Evolutionary conservation across 2,888 invertebrate species (phyloP), one percentile per base, ranked within the genome.

Genomic region (Nematopogon swammerdamellus): DNA sequence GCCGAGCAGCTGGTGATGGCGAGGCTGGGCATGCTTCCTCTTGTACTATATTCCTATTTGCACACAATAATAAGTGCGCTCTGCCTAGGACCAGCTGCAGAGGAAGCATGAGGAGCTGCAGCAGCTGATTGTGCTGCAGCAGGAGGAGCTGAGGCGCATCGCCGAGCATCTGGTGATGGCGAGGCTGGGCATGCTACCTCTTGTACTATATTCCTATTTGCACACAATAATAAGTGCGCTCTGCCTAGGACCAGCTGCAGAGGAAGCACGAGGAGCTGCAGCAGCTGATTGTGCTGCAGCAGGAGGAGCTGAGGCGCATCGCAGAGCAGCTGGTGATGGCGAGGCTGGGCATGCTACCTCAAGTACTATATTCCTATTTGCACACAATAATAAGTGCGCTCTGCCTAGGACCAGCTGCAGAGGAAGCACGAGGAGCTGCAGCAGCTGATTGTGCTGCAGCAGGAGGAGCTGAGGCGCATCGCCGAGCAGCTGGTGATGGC

Each of bases 1-100:
- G 92, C n/a, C 92, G 92, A 94, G 63, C 93, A 94, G 62, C 73
- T 95, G 49, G 67, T 92, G 46, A 85, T 94, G 67, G 90, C 92
- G 0, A 83, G 90, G 60, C 87, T 91, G 56, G 92, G 92, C 5
- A 81, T 92, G 18, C 58, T 76, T 42, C 75, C 75, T n/a, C n/a
- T n/a, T n/a, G n/a, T n/a, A n/a, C n/a, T 4, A 10, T 25, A 25
- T 6, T 25, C 5, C 4, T 25, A 10, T 6, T 6, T 25, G 10
- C 25, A 6, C 25, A 25, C 25, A 4, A 6, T 25, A 25, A 25
- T 25, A 25, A 25, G 25, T 6, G 25, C 25, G 10, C 25, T 25
- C 10, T 25, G 4, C 5, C 25, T 88, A 89, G 73, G 88, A 85
- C 59, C 88, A 91, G 70, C 68, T 80, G 64, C 89, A 92, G 62